phyloP scores from a whole-genome alignment of 2,888 invertebrate species.

The Scaptomyza parva region DNA sequence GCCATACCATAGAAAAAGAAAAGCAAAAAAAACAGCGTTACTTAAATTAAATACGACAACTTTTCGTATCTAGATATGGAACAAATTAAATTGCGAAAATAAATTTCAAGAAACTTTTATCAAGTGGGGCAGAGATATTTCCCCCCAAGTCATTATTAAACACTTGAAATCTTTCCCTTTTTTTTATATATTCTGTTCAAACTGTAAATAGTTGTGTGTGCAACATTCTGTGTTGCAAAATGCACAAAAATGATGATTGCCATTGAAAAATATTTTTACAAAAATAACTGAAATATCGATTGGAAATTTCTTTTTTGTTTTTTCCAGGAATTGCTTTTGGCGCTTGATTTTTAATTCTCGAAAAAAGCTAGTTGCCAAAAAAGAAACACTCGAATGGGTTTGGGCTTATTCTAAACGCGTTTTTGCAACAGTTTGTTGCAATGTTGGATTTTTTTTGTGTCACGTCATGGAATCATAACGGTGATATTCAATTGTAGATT shows the following conservation, averaged over 20 bases:
- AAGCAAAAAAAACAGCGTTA: conserved; percentile 26
- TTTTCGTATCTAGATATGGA: conserved; percentile 24
- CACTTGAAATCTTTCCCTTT: background rate
- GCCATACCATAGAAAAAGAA: no score
- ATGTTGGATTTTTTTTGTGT: conserved; percentile 2
- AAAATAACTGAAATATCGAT: conserved; percentile 12
- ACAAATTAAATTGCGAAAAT: background rate
- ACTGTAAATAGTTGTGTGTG: background rate
- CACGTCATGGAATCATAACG: background rate
- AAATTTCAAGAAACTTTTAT: background rate
- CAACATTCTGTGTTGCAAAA: conserved; percentile 4
- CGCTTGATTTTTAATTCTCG: background rate
- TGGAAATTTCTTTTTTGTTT: background rate
- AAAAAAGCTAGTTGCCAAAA: background rate
- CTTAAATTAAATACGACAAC: conserved; percentile 41
- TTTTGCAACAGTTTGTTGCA: conserved; percentile 13
- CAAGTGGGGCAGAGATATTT: background rate
- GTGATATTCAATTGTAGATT: background rate
- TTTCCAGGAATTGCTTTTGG: background rate
- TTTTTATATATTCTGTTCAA: background rate
- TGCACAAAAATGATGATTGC: background rate
- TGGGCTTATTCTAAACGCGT: conserved; percentile 9
- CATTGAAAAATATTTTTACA: background rate
- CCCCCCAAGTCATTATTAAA: background rate
- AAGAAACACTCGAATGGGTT: background rate